phyloP scores from a whole-genome alignment of 1,140 invertebrate genomes.

The Ceratina calcarata region DNA sequence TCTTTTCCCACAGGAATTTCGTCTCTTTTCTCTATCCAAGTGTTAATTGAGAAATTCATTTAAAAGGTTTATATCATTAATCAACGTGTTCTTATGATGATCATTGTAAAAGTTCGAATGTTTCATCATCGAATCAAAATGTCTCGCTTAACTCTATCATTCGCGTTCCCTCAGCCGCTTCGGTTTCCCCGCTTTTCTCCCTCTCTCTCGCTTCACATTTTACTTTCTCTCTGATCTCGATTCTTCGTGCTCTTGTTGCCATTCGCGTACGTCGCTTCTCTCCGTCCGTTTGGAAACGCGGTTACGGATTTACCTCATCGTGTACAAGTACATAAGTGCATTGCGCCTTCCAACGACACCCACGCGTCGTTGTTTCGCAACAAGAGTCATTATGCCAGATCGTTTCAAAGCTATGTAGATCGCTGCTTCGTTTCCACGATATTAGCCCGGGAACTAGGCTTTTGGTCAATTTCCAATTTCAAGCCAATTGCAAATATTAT shows the following conservation, averaged over 20 bases:
- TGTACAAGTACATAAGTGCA: slow-evolving; percentile 42
- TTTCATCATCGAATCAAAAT: too few species aligned
- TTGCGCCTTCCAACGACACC: slow-evolving; percentile 4
- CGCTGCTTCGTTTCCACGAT: too few species aligned
- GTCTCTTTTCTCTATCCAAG: too few species aligned
- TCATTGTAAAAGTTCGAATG: too few species aligned
- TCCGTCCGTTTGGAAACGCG: slow-evolving; percentile 1
- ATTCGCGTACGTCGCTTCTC: not conserved
- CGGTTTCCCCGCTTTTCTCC: not conserved
- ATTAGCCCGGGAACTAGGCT: too few species aligned
- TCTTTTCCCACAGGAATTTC: too few species aligned
- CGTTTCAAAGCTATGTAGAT: not conserved
- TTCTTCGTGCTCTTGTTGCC: slow-evolving; percentile 11
- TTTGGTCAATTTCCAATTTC: too few species aligned
- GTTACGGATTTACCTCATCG: slow-evolving; percentile 33
- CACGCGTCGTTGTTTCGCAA: not conserved
- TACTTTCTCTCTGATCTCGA: slow-evolving; percentile 18
- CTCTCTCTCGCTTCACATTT: not conserved
- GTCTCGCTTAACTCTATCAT: not conserved
- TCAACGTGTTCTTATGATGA: too few species aligned
- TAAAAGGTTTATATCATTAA: too few species aligned
- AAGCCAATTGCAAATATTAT: too few species aligned
- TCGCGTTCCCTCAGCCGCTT: not conserved
- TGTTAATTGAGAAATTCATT: too few species aligned
- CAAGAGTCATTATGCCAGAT: not conserved